Conservation (phyloP, 1,140 invertebrate genomes). For the Caerostris extrusa region DNA sequence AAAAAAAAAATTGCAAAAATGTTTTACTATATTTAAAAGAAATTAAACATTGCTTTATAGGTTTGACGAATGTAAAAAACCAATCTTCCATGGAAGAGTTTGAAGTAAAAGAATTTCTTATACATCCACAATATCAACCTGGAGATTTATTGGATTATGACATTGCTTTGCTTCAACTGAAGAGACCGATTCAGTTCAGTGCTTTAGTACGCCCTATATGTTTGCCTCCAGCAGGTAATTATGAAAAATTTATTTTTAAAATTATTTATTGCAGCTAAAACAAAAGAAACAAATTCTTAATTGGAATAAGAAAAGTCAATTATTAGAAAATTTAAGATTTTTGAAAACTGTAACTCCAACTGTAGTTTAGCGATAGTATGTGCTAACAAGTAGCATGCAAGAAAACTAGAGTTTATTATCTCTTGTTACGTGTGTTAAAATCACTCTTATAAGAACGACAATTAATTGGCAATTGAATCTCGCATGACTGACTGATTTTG, state of each 20-base stretch:
- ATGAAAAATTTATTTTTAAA: background rate
- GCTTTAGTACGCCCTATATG: conserved; percentile 79
- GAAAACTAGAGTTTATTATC: too few species aligned
- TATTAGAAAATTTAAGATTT: background rate
- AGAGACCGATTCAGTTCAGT: conserved; percentile 84
- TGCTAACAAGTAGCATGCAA: too few species aligned
- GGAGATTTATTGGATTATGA: conserved; percentile 85
- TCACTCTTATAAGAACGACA: too few species aligned
- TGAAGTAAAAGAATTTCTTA: conserved; percentile 90
- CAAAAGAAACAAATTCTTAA: background rate
- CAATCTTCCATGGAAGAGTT: conserved; percentile 80
- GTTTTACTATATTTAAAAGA: too few species aligned
- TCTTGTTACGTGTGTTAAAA: too few species aligned
- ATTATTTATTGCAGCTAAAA: background rate
- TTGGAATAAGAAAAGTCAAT: background rate
- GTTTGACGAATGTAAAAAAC: conserved; percentile 63
- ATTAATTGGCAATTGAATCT: too few species aligned
- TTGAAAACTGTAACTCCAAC: too few species aligned
- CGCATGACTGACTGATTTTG: too few species aligned
- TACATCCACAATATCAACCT: conserved; percentile 86
- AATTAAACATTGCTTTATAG: conserved; percentile 34
- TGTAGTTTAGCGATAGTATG: too few species aligned
- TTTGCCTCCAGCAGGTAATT: conserved; percentile 80
- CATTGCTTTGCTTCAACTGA: conserved; percentile 90
- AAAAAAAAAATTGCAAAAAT: too few species aligned